Conservation (phyloP, 2,113 vertebrate genomes). For the Harpagus bidentatus region DNA sequence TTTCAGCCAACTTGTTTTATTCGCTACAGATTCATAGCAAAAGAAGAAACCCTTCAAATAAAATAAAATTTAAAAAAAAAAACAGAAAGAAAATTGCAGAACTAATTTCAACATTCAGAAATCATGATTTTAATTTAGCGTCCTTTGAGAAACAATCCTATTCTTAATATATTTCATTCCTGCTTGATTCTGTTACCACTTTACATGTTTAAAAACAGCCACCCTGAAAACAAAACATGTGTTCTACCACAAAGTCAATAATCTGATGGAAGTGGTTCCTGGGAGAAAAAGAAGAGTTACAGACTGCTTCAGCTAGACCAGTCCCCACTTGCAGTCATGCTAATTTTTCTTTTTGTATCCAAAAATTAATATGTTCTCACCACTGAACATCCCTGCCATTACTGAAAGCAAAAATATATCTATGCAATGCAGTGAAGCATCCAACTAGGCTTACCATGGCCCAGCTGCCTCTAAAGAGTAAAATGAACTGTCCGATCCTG, state of each 20-base stretch:
- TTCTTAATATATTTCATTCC: background rate
- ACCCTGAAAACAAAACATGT: background rate
- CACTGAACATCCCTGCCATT: background rate
- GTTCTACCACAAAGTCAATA: background rate
- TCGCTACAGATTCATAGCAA: background rate
- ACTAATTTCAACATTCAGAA: background rate
- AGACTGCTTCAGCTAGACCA: background rate
- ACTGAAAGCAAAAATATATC: background rate
- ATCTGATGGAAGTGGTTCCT: background rate
- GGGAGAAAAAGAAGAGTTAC: background rate
- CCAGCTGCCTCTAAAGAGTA: background rate
- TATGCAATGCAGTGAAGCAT: background rate
- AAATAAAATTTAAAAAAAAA: background rate
- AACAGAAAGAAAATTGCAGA: background rate
- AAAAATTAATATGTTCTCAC: background rate
- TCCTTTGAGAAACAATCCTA: background rate
- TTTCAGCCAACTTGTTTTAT: background rate
- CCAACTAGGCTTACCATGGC: background rate
- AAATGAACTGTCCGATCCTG: background rate
- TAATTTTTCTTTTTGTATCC: background rate
- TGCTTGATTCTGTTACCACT: background rate
- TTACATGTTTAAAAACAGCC: background rate
- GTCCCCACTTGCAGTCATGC: background rate
- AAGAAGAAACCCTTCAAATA: background rate
- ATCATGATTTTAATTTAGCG: background rate